Conservation (phyloP, 2,797 vertebrate species). For the Masticophis lateralis region DNA sequence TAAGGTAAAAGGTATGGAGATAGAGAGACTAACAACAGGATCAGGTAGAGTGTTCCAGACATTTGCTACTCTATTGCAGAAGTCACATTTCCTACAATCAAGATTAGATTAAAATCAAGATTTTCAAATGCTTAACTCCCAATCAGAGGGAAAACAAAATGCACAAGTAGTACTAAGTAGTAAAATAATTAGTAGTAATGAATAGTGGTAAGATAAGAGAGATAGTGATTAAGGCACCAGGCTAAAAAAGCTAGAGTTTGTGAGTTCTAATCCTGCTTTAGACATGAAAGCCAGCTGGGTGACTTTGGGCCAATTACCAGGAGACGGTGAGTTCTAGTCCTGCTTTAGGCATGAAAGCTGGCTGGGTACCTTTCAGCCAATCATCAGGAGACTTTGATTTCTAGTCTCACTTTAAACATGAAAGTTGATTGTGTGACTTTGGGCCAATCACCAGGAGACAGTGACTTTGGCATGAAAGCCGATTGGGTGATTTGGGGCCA, state of each 20-base stretch:
- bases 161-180: background rate
- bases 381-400: no score
- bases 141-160: background rate
- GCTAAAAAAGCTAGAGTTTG: background rate
- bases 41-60: no score
- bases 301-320: background rate
- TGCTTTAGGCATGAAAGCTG: background rate
- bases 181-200: background rate
- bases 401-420: no score
- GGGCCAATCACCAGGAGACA: background rate
- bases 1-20: no score
- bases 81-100: no score
- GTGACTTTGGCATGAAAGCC: no score
- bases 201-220: background rate
- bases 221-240: background rate
- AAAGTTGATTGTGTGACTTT: no score
- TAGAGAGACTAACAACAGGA: no score
- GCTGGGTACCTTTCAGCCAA: background rate
- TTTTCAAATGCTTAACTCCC: background rate
- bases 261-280: background rate
- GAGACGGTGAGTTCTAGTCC: background rate
- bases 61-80: no score
- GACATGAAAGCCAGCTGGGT: background rate
- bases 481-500: background rate
- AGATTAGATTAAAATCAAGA: no score